Evolutionary conservation across 2,113 vertebrate genomes (phyloP), one percentile per base, ranked within the genome.

Genomic region (Noturus placidus): DNA sequence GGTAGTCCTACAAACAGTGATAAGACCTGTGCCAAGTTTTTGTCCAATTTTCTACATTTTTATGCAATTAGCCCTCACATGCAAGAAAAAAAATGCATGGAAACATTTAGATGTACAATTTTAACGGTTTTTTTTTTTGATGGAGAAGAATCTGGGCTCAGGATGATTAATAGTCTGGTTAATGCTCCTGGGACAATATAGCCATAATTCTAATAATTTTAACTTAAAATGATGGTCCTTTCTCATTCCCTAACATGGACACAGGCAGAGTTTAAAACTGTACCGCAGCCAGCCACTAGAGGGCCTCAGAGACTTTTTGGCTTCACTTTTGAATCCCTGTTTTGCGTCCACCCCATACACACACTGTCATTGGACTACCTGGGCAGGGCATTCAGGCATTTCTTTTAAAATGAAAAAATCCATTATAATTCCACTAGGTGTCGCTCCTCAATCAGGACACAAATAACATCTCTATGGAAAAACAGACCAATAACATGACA

Each of bases 381-480:
- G 13, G 59, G 20, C 69, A 38, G 65, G n/a, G 50, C 15, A 22
- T 35, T 27, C 5, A 33, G 54, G 50, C 50, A 35, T n/a, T 25
- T 81, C 20, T 3, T 0, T 61, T 42, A 2, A 81, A 35, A 59
- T n/a, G 57, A 33, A 54, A 50, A 82, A 33, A 65, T 54, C 19
- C 82, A n/a, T 8, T 20, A 20, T 52, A 38, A 13, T 56, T 65
- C 87, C 87, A 79, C 82, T 57, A 20, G 87, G 61, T n/a, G 87
- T 61, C 83, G 33, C 82, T 59, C 52, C 35, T 88, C 76, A 84
- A 38, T 78, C 11, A 69, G 19, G 4, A 81, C 46, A 54, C 46
- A 30, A 27, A n/a, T 9, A 50, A 50, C 22, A 50, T 54, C 46
- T 2, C 25, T 5, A 52, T 77, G 11, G 22, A 77, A 52, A 15